Evolutionary conservation across 2,888 invertebrate species (phyloP).

Genomic region (Oscheius onirici): DNA sequence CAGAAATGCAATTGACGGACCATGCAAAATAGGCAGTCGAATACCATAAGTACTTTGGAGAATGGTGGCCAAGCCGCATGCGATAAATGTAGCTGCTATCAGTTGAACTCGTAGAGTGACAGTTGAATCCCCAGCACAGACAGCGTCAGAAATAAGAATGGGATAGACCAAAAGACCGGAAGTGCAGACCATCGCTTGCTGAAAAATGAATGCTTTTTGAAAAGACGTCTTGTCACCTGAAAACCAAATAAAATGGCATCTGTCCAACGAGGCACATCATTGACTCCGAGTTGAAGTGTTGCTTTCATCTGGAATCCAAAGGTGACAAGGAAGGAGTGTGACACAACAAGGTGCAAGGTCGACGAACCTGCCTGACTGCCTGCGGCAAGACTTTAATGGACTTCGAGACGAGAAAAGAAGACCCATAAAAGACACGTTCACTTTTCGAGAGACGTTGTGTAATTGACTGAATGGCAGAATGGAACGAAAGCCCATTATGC

Average conservation of each 20-base stretch:
- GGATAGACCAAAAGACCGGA: slow-evolving; percentile 64
- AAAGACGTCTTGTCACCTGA: slow-evolving; percentile 14
- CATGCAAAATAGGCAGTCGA: slow-evolving; percentile 63
- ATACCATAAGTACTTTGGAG: not conserved
- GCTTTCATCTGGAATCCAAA: slow-evolving; percentile 2
- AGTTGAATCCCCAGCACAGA: slow-evolving; percentile 60
- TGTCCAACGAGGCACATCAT: slow-evolving; percentile 17
- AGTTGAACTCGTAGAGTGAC: slow-evolving; percentile 60
- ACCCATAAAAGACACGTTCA: not conserved
- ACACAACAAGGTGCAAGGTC: slow-evolving; percentile 17
- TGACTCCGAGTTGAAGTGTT: slow-evolving; percentile 24
- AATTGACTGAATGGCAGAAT: too few relatives aligned
- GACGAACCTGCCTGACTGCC: slow-evolving; percentile 26
- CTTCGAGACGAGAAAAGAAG: not conserved
- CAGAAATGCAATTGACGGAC: slow-evolving; percentile 68
- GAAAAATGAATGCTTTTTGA: slow-evolving; percentile 21
- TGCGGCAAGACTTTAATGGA: slow-evolving; percentile 11
- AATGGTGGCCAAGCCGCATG: slow-evolving; percentile 54
- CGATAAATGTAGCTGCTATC: slow-evolving; percentile 65
- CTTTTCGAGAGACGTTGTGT: too few relatives aligned
- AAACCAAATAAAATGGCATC: slow-evolving; percentile 23
- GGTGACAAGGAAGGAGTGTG: not conserved
- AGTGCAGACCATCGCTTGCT: slow-evolving; percentile 67
- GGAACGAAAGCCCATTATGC: too few relatives aligned
- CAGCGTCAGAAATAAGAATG: slow-evolving; percentile 58